phyloP scores from a whole-genome alignment of 2,797 vertebrate species.

The Dermochelys coriacea region DNA sequence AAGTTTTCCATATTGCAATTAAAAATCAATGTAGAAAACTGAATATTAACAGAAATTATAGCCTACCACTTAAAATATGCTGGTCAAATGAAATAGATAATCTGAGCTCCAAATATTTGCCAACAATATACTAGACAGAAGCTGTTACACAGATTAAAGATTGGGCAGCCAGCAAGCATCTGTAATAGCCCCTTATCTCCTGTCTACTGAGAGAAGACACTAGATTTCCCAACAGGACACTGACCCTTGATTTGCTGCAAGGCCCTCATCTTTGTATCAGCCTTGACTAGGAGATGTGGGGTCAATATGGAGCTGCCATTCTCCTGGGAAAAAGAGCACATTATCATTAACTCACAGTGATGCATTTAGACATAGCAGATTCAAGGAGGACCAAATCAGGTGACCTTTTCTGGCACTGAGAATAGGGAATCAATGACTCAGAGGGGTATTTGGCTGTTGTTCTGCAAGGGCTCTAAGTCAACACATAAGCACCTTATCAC shows the following conservation, averaged over 20 bases:
- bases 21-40: slow-evolving; percentile 45
- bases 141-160: background rate
- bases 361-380: fast-evolving
- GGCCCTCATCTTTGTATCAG: fast-evolving
- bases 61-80: background rate
- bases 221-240: background rate
- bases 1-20: slow-evolving; percentile 7
- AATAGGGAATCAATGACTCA: background rate
- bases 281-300: fast-evolving
- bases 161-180: background rate
- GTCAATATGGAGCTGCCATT: background rate
- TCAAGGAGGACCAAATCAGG: background rate
- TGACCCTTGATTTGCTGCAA: fast-evolving
- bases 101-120: background rate
- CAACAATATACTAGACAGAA: background rate
- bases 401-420: background rate
- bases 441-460: background rate
- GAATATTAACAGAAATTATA: slow-evolving; percentile 52
- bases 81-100: slow-evolving; percentile 39
- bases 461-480: background rate
- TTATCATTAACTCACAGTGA: background rate
- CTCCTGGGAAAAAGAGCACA: fast-evolving
- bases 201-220: background rate
- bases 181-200: background rate
- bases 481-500: background rate